Conservation (phyloP, 2,113 vertebrate genomes). For the Camarhynchus parvulus region DNA sequence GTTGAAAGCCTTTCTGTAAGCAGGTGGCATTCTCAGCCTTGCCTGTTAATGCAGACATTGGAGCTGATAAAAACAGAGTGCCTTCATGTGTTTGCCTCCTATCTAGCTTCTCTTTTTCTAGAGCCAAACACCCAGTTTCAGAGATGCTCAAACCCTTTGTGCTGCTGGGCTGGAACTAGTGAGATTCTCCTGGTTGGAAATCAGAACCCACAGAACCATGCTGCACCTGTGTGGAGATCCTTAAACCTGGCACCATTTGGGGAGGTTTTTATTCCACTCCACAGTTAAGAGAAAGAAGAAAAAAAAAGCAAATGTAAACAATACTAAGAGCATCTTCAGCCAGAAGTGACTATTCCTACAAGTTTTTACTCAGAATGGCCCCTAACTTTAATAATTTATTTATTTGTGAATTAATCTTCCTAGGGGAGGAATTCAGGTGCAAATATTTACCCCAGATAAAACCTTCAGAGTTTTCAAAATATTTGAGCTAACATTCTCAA, state of each 20-base stretch:
- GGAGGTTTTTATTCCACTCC: background rate
- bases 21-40: conserved; percentile 32
- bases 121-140: background rate
- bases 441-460: background rate
- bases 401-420: background rate
- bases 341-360: background rate
- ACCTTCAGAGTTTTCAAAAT: background rate
- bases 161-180: background rate
- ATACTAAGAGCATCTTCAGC: background rate
- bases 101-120: background rate
- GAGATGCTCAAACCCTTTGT: background rate
- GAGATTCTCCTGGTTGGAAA: background rate
- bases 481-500: background rate
- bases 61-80: background rate
- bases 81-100: background rate
- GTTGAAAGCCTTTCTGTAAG: conserved; percentile 26
- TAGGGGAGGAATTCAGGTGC: background rate
- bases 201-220: background rate
- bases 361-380: background rate
- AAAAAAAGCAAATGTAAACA: background rate
- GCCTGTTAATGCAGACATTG: background rate
- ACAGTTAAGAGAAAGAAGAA: too few relatives aligned
- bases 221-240: background rate
- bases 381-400: background rate
- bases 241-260: background rate